phyloP scores from a whole-genome alignment of 2,888 invertebrate genomes.

The Lasius platythorax region DNA sequence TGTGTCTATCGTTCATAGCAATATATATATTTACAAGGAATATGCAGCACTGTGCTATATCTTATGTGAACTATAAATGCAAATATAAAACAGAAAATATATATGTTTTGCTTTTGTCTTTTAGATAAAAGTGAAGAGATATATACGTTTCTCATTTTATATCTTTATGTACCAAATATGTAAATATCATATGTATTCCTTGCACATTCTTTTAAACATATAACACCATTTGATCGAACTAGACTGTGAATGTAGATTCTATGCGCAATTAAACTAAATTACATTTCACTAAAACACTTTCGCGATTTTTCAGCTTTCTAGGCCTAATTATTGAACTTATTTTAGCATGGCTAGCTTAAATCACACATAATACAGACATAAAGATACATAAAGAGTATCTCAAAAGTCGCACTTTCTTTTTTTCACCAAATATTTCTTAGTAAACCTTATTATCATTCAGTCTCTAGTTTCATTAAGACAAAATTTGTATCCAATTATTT shows the following conservation, averaged over 20 bases:
- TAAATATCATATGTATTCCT: neutral
- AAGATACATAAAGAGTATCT: neutral
- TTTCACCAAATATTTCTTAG: neutral
- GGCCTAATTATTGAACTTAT: neutral
- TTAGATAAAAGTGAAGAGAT: slow-evolving; percentile 1
- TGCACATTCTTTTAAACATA: neutral
- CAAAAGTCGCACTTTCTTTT: slow-evolving; percentile 14
- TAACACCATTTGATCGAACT: neutral
- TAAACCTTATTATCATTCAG: neutral
- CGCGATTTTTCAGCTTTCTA: neutral
- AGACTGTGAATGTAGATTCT: slow-evolving; percentile 6
- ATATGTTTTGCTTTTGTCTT: neutral
- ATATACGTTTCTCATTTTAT: neutral
- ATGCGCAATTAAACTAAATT: neutral
- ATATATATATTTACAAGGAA: slow-evolving; percentile 14
- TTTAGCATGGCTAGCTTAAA: slow-evolving; percentile 16
- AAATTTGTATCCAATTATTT: slow-evolving; percentile 6
- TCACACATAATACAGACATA: slow-evolving; percentile 5
- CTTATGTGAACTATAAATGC: slow-evolving; percentile 37
- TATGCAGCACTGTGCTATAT: slow-evolving; percentile 1
- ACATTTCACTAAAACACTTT: neutral
- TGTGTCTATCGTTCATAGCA: slow-evolving; percentile 1
- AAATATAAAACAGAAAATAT: slow-evolving; percentile 24
- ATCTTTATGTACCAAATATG: neutral
- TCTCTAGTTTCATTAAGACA: neutral